phyloP scores from a whole-genome alignment of 2,113 vertebrate species.

The Arizona elegans region DNA sequence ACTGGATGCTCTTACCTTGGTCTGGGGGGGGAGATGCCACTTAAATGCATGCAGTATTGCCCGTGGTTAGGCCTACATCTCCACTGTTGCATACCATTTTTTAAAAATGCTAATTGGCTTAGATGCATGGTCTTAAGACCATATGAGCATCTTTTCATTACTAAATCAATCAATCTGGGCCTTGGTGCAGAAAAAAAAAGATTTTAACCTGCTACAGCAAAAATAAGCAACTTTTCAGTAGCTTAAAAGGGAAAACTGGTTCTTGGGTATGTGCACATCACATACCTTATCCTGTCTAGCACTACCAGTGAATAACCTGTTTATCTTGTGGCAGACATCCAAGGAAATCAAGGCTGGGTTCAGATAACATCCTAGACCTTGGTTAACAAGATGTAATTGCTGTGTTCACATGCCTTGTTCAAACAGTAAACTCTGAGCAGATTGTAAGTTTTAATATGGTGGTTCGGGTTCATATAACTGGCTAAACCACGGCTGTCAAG shows the following conservation, averaged over 20 bases:
- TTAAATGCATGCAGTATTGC: neutral
- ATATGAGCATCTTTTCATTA: neutral
- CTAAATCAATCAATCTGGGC: neutral
- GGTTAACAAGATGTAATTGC: neutral
- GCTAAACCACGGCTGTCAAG: neutral
- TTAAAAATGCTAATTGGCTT: neutral
- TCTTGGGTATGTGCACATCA: neutral
- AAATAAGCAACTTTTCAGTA: neutral
- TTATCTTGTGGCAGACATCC: neutral
- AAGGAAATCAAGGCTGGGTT: neutral
- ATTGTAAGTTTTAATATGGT: neutral
- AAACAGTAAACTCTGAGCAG: neutral
- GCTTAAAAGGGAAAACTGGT: neutral
- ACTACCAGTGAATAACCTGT: neutral
- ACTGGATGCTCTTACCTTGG: neutral
- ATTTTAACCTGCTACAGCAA: neutral
- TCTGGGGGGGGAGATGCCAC: neutral
- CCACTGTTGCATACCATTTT: neutral
- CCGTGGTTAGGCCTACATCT: neutral
- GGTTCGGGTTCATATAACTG: neutral
- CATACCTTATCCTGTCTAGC: neutral
- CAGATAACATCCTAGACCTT: neutral
- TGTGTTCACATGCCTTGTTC: neutral
- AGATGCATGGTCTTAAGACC: neutral
- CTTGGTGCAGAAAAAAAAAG: neutral